A percentile compares a stretch with the other conserved stretches of the same genome.
Conservation (phyloP, 1,140 invertebrate species). For the Solen grandis region DNA sequence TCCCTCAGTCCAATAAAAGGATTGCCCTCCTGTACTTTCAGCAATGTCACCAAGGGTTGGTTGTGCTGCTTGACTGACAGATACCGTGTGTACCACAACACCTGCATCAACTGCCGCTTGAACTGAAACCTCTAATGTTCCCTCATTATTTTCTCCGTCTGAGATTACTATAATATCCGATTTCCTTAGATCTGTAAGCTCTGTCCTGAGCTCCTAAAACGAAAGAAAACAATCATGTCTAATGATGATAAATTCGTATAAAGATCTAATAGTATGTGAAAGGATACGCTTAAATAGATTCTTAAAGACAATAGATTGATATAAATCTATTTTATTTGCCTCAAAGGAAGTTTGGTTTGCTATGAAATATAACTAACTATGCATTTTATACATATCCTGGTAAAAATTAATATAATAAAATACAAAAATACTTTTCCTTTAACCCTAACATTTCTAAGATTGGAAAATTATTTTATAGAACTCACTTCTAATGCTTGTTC, state of each 20-base stretch:
- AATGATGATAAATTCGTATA: too few relatives aligned
- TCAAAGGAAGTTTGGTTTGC: background rate
- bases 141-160: background rate
- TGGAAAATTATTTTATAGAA: background rate
- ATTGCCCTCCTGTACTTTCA: background rate
- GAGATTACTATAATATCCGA: background rate
- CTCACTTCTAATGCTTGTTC: constrained; percentile 10
- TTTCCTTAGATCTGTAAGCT: background rate
- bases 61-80: constrained; percentile 15
- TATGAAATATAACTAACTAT: too few relatives aligned
- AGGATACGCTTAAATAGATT: too few relatives aligned
- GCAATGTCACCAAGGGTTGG: background rate
- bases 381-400: background rate
- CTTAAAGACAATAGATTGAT: too few relatives aligned
- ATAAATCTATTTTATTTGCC: background rate
- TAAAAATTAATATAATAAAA: background rate
- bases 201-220: background rate
- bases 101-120: background rate
- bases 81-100: constrained; percentile 15
- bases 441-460: background rate
- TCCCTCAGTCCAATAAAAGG: too few relatives aligned
- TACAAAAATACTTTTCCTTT: background rate
- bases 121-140: background rate
- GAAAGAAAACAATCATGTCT: too few relatives aligned
- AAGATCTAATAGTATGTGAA: too few relatives aligned